Evolutionary conservation across 2,888 invertebrate genomes (phyloP), one percentile per base, ranked within the genome.

Genomic region (Tipula vernalis): DNA sequence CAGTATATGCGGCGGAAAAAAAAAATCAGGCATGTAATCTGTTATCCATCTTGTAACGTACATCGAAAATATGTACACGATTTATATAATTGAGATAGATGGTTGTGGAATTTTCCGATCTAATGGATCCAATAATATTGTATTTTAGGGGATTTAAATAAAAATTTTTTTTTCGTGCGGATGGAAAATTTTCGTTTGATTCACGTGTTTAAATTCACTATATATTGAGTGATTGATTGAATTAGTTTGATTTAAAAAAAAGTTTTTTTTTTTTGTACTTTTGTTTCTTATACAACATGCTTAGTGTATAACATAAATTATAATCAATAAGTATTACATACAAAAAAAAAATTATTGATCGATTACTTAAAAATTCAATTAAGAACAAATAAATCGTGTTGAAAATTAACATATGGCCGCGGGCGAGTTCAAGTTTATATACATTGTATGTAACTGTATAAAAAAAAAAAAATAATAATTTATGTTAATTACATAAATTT

Each of bases 21-120:
- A 28, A 71, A 28, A 18, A 71, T 71, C 71, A 71, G 71, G 71
- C 71, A 71, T 71, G 71, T 71, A 71, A 71, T 71, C 71, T 71
- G 71, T 71, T 71, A 71, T 71, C 71, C 71, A 71, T 71, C 71
- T 71, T 71, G 71, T 71, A 71, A 71, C 71, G 71, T 71, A 71
- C 28, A 71, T 71, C 10, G 71, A 71, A 71, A 71, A 71, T 71
- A 18, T 71, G 71, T 71, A 71, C 71, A n/a, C 28, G 15, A 57
- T 15, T 15, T 15, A 28, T 71, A 71, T 71, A 71, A 71, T 71
- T 71, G 71, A 71, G 71, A 71, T 71, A 71, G 71, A 71, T 71
- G 71, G 71, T 71, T 71, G n/a, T 15, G 51, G 51, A 51, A 51
- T 51, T 71, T 71, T 71, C 71, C 71, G 28, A 28, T 71, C 71